Evolutionary conservation across 2,888 invertebrate genomes (phyloP).

Genomic region (Heliconius erato): DNA sequence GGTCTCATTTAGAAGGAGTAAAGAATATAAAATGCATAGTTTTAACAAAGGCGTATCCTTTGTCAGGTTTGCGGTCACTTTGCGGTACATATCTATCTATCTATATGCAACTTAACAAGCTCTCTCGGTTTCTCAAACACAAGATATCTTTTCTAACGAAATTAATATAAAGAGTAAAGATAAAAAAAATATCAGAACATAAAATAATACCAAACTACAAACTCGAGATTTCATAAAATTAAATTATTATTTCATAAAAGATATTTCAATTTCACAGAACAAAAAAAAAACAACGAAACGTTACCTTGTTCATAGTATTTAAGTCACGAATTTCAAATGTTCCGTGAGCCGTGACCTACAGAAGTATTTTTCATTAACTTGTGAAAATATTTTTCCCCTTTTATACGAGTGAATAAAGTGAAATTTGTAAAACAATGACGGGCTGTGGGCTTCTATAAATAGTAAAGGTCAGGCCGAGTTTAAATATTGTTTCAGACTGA

Average conservation of each 20-base stretch:
- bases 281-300: slow-evolving; percentile 3
- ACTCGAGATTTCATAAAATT: background rate
- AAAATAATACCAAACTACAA: background rate
- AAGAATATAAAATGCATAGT: background rate
- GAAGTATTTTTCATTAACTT: slow-evolving; percentile 22
- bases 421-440: slow-evolving; percentile 25
- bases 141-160: background rate
- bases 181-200: too few species aligned
- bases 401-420: slow-evolving; percentile 9
- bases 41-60: slow-evolving; percentile 2
- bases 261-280: background rate
- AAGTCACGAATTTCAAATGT: slow-evolving; percentile 11
- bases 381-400: slow-evolving; percentile 22
- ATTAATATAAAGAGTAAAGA: too few species aligned
- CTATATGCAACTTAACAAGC: background rate
- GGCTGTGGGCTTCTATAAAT: slow-evolving; percentile 3
- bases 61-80: slow-evolving; percentile 1
- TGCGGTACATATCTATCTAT: background rate
- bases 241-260: background rate
- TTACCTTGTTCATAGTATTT: slow-evolving; percentile 11
- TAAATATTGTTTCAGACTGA: slow-evolving; percentile 9
- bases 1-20: too few species aligned
- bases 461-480: slow-evolving; percentile 17
- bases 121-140: background rate
- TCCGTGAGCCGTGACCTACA: slow-evolving; percentile 27